Evolutionary conservation across 2,113 vertebrate genomes (phyloP).

Genomic region (Lepisosteus oculatus): DNA sequence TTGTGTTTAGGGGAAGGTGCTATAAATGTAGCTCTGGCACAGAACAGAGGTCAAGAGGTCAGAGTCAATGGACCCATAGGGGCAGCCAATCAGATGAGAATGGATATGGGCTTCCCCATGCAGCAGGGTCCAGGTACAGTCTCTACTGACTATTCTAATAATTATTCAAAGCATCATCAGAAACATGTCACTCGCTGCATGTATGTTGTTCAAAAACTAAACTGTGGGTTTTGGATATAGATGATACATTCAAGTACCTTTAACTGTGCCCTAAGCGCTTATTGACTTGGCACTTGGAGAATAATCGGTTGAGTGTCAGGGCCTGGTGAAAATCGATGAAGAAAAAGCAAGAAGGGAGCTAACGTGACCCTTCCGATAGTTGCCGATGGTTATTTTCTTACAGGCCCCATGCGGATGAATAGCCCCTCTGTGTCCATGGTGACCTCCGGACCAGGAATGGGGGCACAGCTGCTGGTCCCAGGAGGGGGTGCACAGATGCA

Average conservation of each 20-base stretch:
- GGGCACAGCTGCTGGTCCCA: slow-evolving; percentile 76
- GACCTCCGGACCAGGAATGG: slow-evolving; percentile 75
- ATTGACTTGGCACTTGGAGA: too few relatives aligned
- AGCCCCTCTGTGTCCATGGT: slow-evolving; percentile 83
- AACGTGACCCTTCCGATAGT: too few relatives aligned
- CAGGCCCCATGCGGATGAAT: slow-evolving; percentile 73
- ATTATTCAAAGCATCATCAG: too few relatives aligned
- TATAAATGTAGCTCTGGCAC: slow-evolving; percentile 86
- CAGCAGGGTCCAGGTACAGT: slow-evolving; percentile 80
- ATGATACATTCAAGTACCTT: too few relatives aligned
- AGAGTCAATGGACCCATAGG: slow-evolving; percentile 90
- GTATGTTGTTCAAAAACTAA: too few relatives aligned
- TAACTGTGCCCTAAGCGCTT: too few relatives aligned
- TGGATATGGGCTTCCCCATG: slow-evolving; percentile 82
- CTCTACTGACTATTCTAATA: background rate
- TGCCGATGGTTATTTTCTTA: slow-evolving; percentile 13
- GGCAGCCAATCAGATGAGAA: slow-evolving; percentile 73
- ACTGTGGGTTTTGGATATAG: too few relatives aligned
- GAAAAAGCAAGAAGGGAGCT: too few relatives aligned
- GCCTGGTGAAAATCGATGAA: too few relatives aligned
- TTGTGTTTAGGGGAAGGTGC: slow-evolving; percentile 84
- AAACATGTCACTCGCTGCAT: too few relatives aligned
- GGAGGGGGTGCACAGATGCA: slow-evolving; percentile 82
- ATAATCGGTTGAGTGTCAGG: too few relatives aligned
- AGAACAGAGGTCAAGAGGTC: slow-evolving; percentile 86